phyloP scores from a whole-genome alignment of 2,888 invertebrate species.

The Eurytoma californica region DNA sequence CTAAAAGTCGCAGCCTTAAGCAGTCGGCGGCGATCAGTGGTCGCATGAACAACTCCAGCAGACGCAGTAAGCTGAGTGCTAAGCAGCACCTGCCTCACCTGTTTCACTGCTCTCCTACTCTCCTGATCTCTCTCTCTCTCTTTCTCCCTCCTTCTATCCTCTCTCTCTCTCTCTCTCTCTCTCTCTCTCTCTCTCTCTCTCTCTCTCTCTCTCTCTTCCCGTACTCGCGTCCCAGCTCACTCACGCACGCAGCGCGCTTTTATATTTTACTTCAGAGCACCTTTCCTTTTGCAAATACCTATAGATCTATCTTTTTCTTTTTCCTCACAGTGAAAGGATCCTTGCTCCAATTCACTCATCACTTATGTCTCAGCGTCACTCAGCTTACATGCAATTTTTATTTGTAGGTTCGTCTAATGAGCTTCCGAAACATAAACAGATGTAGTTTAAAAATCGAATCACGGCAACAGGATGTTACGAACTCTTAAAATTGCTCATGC shows the following conservation, averaged over 20 bases:
- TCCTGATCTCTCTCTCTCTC: background rate
- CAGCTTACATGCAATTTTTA: no score
- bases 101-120: background rate
- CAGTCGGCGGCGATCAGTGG: constrained; percentile 8
- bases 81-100: no score
- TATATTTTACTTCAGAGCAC: no score
- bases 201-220: background rate
- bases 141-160: background rate
- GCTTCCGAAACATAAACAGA: no score
- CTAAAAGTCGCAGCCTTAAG: constrained; percentile 50
- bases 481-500: no score
- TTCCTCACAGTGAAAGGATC: no score
- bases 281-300: background rate
- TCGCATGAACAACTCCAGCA: background rate
- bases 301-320: background rate
- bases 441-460: no score
- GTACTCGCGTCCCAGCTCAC: background rate
- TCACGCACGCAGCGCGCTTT: background rate
- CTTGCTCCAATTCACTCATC: no score
- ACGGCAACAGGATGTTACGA: constrained; percentile 34
- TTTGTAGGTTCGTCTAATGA: no score
- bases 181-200: background rate
- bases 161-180: background rate
- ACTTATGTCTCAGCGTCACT: no score
- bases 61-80: background rate